Percentiles rank a stretch among this genome's conserved stretches.
These are phyloP conservation scores for Bolinopsis microptera DNA, from an alignment of 37 sponge, comb jelly and placozoan species.

Conservation along the genomic window DNA sequence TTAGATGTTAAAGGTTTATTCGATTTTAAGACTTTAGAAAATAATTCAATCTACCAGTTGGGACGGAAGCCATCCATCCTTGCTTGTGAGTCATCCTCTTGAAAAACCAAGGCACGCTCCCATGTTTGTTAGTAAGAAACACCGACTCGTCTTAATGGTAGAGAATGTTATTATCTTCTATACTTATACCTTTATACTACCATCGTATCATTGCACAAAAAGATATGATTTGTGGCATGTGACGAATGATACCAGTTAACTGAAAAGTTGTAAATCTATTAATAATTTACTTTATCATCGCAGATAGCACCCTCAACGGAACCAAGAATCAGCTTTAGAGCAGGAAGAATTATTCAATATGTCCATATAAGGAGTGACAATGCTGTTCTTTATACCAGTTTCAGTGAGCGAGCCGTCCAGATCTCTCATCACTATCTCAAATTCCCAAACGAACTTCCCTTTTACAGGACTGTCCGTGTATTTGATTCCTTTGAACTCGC, in stretches of 20 bases:
- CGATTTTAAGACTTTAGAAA: neutral
- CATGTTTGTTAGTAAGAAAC: conserved; percentile 69
- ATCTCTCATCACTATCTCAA: conserved; percentile 81
- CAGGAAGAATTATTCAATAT: conserved; percentile 33
- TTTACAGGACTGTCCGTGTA: conserved; percentile 69
- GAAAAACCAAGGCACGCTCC: conserved; percentile 64
- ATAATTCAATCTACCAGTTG: conserved; percentile 54
- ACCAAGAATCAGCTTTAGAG: neutral
- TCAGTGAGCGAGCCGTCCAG: conserved; percentile 86
- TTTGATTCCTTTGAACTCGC: conserved; percentile 70
- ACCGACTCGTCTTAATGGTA: too few species aligned
- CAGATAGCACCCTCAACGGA: neutral
- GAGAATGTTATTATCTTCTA: too few species aligned
- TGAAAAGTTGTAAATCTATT: too few species aligned
- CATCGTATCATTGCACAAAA: too few species aligned
- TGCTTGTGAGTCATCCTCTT: conserved; percentile 73
- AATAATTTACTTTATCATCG: conserved; percentile 12
- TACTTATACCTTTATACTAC: too few species aligned
- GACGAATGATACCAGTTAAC: too few species aligned
- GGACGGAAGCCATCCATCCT: conserved; percentile 83
- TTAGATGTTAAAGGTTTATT: too few species aligned
- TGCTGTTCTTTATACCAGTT: conserved; percentile 68
- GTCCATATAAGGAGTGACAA: neutral
- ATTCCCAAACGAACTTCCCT: conserved; percentile 77
- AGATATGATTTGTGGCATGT: too few species aligned